A percentile compares a stretch with the other conserved stretches of the same genome.
Evolutionary conservation across 2,888 invertebrate genomes (phyloP).

Genomic region (Drosophila anomalipes): DNA sequence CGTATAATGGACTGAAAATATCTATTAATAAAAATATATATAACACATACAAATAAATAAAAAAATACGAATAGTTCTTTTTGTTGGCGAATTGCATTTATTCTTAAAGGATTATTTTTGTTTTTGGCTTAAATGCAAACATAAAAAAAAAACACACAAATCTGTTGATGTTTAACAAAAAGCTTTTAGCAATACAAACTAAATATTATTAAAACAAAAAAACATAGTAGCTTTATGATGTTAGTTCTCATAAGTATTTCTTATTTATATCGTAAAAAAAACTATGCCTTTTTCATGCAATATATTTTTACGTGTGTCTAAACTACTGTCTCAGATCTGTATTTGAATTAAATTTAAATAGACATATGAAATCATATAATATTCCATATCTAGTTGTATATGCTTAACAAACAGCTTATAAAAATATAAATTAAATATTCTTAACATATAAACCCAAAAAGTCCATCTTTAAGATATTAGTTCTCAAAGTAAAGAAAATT

Average conservation of each 20-base stretch:
- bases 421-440: neutral
- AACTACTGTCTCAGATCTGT: accelerated
- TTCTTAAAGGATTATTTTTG: neutral
- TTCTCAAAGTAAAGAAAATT: neutral
- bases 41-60: neutral
- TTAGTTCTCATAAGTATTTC: neutral
- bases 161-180: neutral
- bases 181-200: neutral
- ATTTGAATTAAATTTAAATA: neutral
- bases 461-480: neutral
- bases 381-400: neutral
- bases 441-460: neutral
- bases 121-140: neutral
- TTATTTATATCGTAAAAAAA: neutral
- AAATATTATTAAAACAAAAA: neutral
- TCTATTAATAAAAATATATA: neutral
- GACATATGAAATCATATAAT: neutral
- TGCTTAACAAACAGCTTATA: neutral
- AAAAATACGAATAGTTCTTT: neutral
- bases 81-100: neutral
- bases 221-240: neutral
- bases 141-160: neutral
- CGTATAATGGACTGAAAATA: too few species aligned
- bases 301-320: accelerated
- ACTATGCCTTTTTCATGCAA: neutral